Base-by-base conservation (phyloP, 1,140 invertebrate genomes). In the Ruditapes philippinarum region DNA sequence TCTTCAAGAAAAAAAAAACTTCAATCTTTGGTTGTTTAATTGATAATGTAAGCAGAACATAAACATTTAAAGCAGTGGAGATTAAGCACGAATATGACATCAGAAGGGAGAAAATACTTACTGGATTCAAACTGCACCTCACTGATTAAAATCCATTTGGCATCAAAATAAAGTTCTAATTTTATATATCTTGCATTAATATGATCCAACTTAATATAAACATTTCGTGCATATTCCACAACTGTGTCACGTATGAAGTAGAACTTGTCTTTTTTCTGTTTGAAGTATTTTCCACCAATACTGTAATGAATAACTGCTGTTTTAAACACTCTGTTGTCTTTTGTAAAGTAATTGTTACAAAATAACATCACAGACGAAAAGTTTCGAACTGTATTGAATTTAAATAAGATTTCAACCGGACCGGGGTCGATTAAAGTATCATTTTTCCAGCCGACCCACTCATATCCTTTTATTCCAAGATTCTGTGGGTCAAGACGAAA, bases 371-470 rank as follows among this genome's bases (percentile, higher is more conserved):
- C 97, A 0, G 97, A 97, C n/a, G 97, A 98, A 96, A 99, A 98
- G 95, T 99, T 98, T 1, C 98, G 96, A 36, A 98, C 97, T 93
- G 97, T 96, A 93, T 98, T 98, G 96, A 99, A 99, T 95, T 98
- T 98, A 95, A 99, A 99, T 89, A 97, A 86, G 33, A 95, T 91
- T 60, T 92, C 91, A 36, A 96, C 89, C 0, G 94, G 94, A 86
- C 42, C 85, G 31, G 49, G 85, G 19, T 81, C 62, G 7, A 83
- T 68, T 91, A 98, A 97, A 95, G 91, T 84, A 91, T 98, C 98
- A 96, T 98, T 98, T 90, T 97, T 97, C 98, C 98, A 99, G 0
- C 98, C 98, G 12, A 99, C 98, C 98, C 98, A 99, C 54, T 97
- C 97, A 65, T 97, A 97, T 51, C 98, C 98, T 96, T 96, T 93